Percentiles rank a stretch among this genome's conserved stretches.
These are phyloP conservation scores for Cryptomyrus ogoouensis DNA, from an alignment of 2,113 vertebrate genomes.

Conservation along the genomic window DNA sequence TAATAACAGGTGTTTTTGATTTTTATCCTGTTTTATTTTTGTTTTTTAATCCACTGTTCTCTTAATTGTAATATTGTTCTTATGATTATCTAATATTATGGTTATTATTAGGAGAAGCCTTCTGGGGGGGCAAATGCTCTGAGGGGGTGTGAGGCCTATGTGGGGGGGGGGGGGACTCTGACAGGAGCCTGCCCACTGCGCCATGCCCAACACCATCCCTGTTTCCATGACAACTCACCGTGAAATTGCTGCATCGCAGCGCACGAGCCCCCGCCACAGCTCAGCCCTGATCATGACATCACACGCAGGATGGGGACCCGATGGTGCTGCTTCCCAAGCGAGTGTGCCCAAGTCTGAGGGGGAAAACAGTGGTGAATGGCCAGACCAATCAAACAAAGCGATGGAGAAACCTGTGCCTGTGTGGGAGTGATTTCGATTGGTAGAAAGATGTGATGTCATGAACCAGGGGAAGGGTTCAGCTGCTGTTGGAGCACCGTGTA, in stretches of 20 bases:
- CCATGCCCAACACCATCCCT: conserved; percentile 48
- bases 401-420: not conserved
- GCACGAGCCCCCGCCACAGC: conserved; percentile 25
- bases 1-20: conserved; percentile 59
- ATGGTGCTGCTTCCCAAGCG: not conserved
- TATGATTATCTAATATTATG: conserved; percentile 67
- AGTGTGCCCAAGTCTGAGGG: not conserved
- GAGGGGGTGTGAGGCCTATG: conserved; percentile 62
- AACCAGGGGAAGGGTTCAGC: not conserved
- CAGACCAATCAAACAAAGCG: not conserved
- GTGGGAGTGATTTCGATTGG: not conserved
- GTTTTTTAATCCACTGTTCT: conserved; percentile 63
- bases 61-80: conserved; percentile 76
- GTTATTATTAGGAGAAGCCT: conserved; percentile 66
- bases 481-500: not conserved
- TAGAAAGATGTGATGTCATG: not conserved
- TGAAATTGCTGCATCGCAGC: conserved; percentile 45
- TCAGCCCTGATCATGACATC: not conserved
- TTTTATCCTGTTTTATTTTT: conserved; percentile 60
- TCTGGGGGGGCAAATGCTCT: conserved; percentile 67
- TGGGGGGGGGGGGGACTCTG: conserved; percentile 23
- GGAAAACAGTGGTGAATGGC: not conserved
- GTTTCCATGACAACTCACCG: conserved; percentile 53
- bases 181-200: conserved; percentile 40
- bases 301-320: not conserved